These are phyloP conservation scores for Orchestia grillus DNA, from an alignment of 1,140 invertebrate genomes.

Conservation along the genomic window DNA sequence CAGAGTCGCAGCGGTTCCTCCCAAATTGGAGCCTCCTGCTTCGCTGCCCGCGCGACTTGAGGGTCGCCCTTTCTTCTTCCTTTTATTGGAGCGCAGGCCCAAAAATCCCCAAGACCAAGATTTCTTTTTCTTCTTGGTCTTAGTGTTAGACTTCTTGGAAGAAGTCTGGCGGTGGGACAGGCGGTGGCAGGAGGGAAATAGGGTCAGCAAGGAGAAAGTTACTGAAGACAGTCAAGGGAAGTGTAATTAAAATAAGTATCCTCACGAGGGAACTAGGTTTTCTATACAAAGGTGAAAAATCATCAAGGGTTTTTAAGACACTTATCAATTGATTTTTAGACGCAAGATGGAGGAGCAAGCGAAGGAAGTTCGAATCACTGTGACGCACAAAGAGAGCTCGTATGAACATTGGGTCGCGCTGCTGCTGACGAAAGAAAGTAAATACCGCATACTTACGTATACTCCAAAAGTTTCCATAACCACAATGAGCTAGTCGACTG, in stretches of 20 bases:
- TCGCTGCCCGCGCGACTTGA: constrained; percentile 28
- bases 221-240: background rate
- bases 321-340: background rate
- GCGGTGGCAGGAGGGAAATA: background rate
- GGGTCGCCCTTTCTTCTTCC: constrained; percentile 27
- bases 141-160: constrained; percentile 39
- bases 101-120: constrained; percentile 54
- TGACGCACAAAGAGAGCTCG: background rate
- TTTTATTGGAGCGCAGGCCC: constrained; percentile 23
- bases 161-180: background rate
- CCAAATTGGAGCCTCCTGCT: background rate
- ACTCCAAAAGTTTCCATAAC: background rate
- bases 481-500: background rate
- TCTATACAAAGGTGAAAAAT: background rate
- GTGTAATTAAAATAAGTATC: background rate
- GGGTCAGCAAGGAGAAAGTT: background rate
- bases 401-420: background rate
- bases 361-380: background rate
- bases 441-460: background rate
- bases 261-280: background rate
- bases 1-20: background rate
- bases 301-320: background rate
- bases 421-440: background rate
- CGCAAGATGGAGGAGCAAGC: background rate
- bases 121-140: constrained; percentile 50